phyloP scores from a whole-genome alignment of 2,113 vertebrate species.

The Buteo buteo region DNA sequence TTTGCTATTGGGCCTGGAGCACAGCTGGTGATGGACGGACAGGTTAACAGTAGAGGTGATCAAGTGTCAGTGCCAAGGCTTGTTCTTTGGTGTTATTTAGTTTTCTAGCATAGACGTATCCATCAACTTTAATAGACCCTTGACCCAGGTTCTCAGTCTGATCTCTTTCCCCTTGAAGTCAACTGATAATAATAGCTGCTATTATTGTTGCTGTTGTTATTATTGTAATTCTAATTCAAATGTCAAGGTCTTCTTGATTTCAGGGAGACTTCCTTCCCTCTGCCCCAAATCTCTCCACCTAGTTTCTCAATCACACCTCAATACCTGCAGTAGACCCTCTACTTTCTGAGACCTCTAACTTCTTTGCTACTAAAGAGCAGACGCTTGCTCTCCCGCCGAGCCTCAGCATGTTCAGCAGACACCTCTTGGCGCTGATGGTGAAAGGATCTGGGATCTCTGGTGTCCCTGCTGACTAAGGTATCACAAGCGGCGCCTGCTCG shows the following conservation, averaged over 20 bases:
- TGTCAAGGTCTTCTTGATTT: neutral
- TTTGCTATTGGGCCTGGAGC: neutral
- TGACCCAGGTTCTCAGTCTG: neutral
- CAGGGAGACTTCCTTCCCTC: neutral
- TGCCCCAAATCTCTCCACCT: neutral
- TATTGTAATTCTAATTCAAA: neutral
- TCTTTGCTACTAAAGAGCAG: neutral
- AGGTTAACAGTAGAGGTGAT: neutral
- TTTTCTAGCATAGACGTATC: neutral
- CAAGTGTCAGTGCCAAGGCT: neutral
- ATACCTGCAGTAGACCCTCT: neutral
- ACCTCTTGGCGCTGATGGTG: neutral
- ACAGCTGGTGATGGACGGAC: neutral
- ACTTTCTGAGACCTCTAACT: neutral
- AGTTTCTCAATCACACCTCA: neutral
- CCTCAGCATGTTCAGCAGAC: neutral
- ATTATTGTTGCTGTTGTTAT: neutral
- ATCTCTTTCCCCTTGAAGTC: neutral
- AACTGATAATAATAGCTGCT: neutral
- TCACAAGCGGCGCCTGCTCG: neutral
- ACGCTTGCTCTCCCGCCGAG: neutral
- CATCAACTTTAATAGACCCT: neutral
- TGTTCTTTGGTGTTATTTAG: neutral
- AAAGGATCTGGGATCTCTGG: neutral
- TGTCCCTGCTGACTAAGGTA: neutral